These are phyloP conservation scores for Bedellia somnulentella DNA, from an alignment of 2,888 invertebrate species.

Conservation along the genomic window DNA sequence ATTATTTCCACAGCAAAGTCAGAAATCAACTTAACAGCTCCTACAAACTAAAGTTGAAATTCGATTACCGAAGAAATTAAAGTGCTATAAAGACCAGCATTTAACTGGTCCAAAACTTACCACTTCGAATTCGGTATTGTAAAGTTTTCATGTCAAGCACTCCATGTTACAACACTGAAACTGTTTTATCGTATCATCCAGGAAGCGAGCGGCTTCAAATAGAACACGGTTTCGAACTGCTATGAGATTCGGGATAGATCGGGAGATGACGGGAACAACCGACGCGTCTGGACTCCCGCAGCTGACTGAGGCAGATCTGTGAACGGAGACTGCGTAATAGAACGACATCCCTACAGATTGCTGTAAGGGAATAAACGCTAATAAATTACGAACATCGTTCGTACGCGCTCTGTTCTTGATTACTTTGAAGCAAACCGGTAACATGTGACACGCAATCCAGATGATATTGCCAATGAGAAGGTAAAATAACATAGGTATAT, in stretches of 20 bases:
- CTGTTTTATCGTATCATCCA: constrained; percentile 4
- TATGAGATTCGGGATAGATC: no score
- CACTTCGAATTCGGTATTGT: constrained; percentile 16
- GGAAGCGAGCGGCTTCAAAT: constrained; percentile 2
- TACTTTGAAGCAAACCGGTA: constrained; percentile 54
- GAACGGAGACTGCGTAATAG: constrained; percentile 57
- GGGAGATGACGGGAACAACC: no score
- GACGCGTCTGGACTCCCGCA: constrained; percentile 32
- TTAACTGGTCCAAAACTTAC: constrained; percentile 19
- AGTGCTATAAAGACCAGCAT: constrained; percentile 1
- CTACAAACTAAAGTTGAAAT: constrained; percentile 1
- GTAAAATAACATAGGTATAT: no score
- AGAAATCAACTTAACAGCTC: not conserved
- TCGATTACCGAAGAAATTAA: constrained; percentile 2
- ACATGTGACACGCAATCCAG: constrained; percentile 26
- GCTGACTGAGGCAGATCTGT: constrained; percentile 51
- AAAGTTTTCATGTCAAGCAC: constrained; percentile 17
- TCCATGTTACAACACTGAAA: no score
- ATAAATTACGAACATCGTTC: constrained; percentile 51
- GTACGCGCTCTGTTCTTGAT: constrained; percentile 49
- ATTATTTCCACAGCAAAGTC: not conserved
- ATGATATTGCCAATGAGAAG: constrained; percentile 8
- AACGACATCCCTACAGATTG: constrained; percentile 55
- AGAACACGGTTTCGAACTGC: constrained; percentile 1
- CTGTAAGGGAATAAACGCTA: constrained; percentile 57